A percentile compares a stretch with the other conserved stretches of the same genome.
Evolutionary conservation across 2,113 vertebrate genomes (phyloP).

Genomic region (Erythrolamprus reginae): DNA sequence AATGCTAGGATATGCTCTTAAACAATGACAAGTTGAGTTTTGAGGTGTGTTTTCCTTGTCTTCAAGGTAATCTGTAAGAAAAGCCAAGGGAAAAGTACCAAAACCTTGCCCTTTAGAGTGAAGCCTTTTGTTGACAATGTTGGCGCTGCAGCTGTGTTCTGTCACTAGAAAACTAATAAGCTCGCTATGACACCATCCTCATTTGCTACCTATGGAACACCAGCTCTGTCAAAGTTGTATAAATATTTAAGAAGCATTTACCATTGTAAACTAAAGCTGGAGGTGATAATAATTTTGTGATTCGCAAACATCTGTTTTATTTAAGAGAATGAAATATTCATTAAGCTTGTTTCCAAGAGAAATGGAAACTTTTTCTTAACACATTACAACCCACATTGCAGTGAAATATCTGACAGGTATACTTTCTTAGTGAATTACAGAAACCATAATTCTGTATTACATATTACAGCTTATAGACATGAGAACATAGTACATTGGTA

Average conservation of each 20-base stretch:
- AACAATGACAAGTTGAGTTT: not conserved
- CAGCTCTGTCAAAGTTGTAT: not conserved
- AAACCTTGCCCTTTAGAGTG: not conserved
- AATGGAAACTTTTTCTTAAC: slow-evolving; percentile 25
- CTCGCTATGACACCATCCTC: not conserved
- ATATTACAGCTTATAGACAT: not conserved
- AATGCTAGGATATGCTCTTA: not conserved
- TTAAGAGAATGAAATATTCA: slow-evolving; percentile 37
- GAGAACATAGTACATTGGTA: not conserved
- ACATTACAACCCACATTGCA: not conserved
- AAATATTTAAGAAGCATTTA: slow-evolving; percentile 7
- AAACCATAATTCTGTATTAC: not conserved
- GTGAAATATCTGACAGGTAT: slow-evolving; percentile 17
- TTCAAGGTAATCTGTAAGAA: not conserved
- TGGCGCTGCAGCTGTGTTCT: not conserved
- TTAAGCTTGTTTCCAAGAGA: slow-evolving; percentile 11
- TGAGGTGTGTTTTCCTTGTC: not conserved
- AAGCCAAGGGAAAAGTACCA: not conserved
- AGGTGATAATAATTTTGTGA: slow-evolving; percentile 1
- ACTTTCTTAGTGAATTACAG: not conserved
- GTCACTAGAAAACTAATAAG: not conserved
- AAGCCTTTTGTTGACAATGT: not conserved
- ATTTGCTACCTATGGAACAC: not conserved
- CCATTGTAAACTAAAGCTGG: not conserved
- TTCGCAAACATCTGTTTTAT: slow-evolving; percentile 36